Base-by-base conservation (phyloP, 1,140 invertebrate species). In the Hypothenemus hampei region DNA sequence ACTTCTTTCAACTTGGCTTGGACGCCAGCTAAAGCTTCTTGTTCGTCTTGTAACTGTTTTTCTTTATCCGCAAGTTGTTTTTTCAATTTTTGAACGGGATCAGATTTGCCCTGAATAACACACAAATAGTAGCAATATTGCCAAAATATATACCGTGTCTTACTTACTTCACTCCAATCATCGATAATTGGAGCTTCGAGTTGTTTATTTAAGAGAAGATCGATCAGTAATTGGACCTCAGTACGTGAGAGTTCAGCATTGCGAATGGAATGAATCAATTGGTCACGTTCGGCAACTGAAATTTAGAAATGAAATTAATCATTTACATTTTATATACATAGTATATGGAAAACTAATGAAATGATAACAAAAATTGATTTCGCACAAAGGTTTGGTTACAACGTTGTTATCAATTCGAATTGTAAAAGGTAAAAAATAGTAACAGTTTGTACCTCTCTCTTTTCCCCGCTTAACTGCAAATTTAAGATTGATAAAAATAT, bases 141-240 rank as follows among this genome's bases (percentile, higher is more conserved):
- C 6, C 8, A 16, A 37, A 37, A 8, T n/a, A n/a, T n/a, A n/a
- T n/a, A n/a, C n/a, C n/a, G n/a, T n/a, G 8, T 37, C 15, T 21
- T 7, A 57, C 59, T 71, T 71, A 84, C 83, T 78, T 91, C 90
- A 26, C 84, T 86, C 91, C 91, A 94, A 61, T 91, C 87, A 16
- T 86, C 82, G 57, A 87, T 81, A 51, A 84, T 79, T 1, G 82
- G 81, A 59, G 82, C 84, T 64, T 88, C 87, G 65, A 87, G 82
- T 68, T 89, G 87, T 66, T 91, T 91, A 71, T 93, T 91, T 21
- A 94, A 74, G 37, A 94, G 75, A 48, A 87, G 81, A 69, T 94
- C 90, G 64, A 93, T 93, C 8, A 94, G 76, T 55, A 86, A 84
- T 75, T 94, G 91, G 55, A 92, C 86, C 71, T 94, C 91, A 36